Evolutionary conservation across 2,888 invertebrate species (phyloP), one percentile per base, ranked within the genome.

Genomic region (Mayetiola destructor): DNA sequence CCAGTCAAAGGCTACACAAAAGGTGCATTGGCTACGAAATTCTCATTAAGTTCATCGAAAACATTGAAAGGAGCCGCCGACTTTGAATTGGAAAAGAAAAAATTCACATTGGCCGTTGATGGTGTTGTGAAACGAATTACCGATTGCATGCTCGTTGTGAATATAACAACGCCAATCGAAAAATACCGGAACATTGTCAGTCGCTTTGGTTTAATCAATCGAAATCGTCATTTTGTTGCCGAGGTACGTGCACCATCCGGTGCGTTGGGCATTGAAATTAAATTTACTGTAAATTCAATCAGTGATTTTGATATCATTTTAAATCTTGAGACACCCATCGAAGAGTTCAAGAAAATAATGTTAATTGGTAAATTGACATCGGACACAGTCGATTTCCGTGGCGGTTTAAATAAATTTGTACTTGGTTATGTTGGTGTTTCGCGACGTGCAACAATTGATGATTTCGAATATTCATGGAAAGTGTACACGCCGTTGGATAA

Each of bases 391-490:
- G 87, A 89, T 65, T 81, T 88, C 67, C 75, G 86, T 57, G 76
- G 84, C 21, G 83, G 83, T 20, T 88, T 85, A 80, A 86, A 88
- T 62, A 77, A 77, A 55, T 76, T 85, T 64, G 79, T 82, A 55
- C 76, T 83, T 29, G 89, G 89, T 9, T 85, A 88, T 67, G 80
- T 82, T 1, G 88, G 88, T 40, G 81, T 85, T 36, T 56, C 21
- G 32, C 52, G 67, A 27, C 65, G 65, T 61, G 57, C 61, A 0
- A 77, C 77, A 54, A 67, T 81, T 18, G 78, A 80, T 12, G 81
- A 88, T 69, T 86, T 89, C 61, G 82, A 87, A 61, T 88, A 88
- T 68, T 78, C 84, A 1, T 87, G 85, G 68, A 80, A 83, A 62
- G 70, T 88, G 39, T 86, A 80, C 65, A 86, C 88, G 0, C 89